These are phyloP conservation scores for Daktulosphaira vitifoliae DNA, from an alignment of 1,140 invertebrate species.

Conservation along the genomic window DNA sequence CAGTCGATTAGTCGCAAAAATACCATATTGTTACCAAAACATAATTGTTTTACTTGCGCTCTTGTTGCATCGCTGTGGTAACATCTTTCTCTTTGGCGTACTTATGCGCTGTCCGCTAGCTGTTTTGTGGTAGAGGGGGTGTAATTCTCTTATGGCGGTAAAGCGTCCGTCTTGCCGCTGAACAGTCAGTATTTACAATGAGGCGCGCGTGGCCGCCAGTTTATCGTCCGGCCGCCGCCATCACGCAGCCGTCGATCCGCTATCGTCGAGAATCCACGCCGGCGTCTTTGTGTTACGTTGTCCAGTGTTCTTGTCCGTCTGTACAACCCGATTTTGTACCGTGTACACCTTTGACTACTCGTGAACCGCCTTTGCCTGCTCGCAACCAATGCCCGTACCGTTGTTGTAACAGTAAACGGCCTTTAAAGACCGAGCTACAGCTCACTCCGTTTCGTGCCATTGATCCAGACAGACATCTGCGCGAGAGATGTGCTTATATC, in stretches of 20 bases:
- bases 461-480: background rate
- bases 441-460: background rate
- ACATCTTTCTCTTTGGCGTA: too few species aligned
- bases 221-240: constrained; percentile 34
- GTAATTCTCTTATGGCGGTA: too few species aligned
- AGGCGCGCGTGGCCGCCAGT: constrained; percentile 41
- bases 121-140: too few species aligned
- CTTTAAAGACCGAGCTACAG: constrained; percentile 22
- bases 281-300: background rate
- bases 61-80: too few species aligned
- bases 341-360: constrained; percentile 4
- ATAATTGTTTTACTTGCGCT: too few species aligned
- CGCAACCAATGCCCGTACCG: constrained; percentile 10
- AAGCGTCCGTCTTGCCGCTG: too few species aligned
- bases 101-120: too few species aligned
- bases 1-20: too few species aligned
- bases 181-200: constrained; percentile 21
- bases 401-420: background rate
- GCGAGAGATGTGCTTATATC: constrained; percentile 9
- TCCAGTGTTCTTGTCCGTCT: constrained; percentile 3
- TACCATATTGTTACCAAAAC: too few species aligned
- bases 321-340: background rate
- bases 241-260: background rate
- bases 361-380: constrained; percentile 10
- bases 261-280: background rate